Percentiles rank a stretch among this genome's conserved stretches.
Conservation (phyloP, 1,140 invertebrate species). For the Hylaeus volcanicus region DNA sequence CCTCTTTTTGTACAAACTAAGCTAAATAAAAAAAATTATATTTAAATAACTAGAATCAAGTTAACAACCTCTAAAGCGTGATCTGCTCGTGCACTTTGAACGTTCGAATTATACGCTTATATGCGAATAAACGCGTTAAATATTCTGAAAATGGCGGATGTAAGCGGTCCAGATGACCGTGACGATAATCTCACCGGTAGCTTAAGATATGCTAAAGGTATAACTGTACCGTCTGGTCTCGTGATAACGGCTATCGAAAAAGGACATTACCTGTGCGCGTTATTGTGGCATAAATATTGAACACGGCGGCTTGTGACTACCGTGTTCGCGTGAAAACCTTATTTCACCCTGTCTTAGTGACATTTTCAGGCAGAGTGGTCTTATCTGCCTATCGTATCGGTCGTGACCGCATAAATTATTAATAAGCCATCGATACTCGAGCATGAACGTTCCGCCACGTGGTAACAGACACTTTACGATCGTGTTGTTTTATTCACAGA, state of each 20-base stretch:
- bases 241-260: neutral
- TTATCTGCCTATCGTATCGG: neutral
- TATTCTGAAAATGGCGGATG: no score
- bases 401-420: neutral
- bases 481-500: constrained; percentile 10
- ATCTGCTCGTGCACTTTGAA: neutral
- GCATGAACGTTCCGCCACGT: neutral
- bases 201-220: neutral
- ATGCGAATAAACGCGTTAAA: no score
- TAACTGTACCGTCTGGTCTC: neutral
- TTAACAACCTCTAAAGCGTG: no score
- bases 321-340: neutral
- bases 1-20: no score
- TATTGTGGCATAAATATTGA: constrained; percentile 8
- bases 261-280: neutral
- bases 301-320: neutral
- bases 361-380: neutral
- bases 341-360: neutral
- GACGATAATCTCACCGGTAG: neutral
- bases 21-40: no score
- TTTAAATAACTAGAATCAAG: no score
- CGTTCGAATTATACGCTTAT: no score
- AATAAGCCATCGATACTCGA: constrained; percentile 3
- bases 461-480: neutral
- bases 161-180: neutral